Evolutionary conservation across 2,113 vertebrate genomes (phyloP).

Genomic region (Anoura caudifer): DNA sequence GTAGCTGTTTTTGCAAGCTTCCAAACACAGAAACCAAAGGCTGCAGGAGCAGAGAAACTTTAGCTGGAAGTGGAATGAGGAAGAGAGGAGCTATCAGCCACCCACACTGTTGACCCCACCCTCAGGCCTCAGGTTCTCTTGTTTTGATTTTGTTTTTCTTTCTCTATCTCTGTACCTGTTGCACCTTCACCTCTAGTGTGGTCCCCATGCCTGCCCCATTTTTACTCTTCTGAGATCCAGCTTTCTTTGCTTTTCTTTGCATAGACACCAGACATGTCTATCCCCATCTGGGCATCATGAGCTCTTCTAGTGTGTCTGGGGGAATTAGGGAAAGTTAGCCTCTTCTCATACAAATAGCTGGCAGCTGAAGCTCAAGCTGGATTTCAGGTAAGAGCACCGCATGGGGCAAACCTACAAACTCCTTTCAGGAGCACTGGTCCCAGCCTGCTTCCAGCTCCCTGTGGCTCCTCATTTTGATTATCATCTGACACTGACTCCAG

Average conservation of each 20-base stretch:
- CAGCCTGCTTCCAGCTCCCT: not conserved
- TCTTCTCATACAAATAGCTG: not conserved
- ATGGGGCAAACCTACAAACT: not conserved
- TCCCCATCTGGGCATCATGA: not conserved
- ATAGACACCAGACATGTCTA: not conserved
- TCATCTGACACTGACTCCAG: not conserved
- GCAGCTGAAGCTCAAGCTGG: not conserved
- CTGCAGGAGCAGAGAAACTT: not conserved
- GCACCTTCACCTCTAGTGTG: not conserved
- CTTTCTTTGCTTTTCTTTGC: not conserved
- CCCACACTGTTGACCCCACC: fast-evolving
- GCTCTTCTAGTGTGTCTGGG: not conserved
- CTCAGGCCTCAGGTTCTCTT: too few species aligned
- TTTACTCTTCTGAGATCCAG: not conserved
- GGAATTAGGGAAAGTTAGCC: not conserved
- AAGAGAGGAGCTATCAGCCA: not conserved
- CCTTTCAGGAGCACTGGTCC: not conserved
- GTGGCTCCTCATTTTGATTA: not conserved
- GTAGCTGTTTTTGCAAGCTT: not conserved
- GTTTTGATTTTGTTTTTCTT: not conserved
- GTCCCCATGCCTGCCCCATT: not conserved
- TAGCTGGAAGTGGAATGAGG: not conserved
- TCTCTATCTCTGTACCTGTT: not conserved
- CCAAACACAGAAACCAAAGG: not conserved
- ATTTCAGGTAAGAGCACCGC: not conserved